Base-by-base conservation (phyloP, 2,888 invertebrate species). In the Euproctis similis region DNA sequence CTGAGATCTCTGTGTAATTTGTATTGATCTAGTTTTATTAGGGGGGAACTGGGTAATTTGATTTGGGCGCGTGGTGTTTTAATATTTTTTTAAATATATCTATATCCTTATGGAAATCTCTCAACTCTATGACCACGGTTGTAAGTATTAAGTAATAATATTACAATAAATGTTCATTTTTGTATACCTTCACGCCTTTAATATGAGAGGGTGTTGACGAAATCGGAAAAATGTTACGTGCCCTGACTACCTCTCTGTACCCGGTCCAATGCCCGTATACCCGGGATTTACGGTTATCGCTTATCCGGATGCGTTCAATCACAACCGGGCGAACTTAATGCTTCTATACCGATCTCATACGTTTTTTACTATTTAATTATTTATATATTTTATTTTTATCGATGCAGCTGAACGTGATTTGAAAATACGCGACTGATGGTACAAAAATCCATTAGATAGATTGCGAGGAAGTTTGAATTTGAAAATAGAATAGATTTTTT, bases 271-370 rank as follows among this genome's bases (percentile, higher is more conserved):
- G 59, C 55, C 57, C 58, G 60, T 60, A 59, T 61, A 52, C 53
- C 58, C 69, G 62, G 76, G 77, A 85, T 84, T 85, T 85, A 85
- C 77, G 84, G 74, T 85, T 85, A 85, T 85, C 72, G 75, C 72
- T 73, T 64, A 62, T 71, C 68, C 60, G 72, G 67, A 71, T 69
- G 68, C 69, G 73, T 77, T 81, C 82, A 84, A 84, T 82, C 82
- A 80, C 78, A 81, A 78, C 81, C 71, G 40, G 55, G 60, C 50
- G 65, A 66, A 67, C 71, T 76, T 74, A 74, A 71, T 69, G 72
- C 65, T 51, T 59, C 58, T 48, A 50, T 55, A 51, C 52, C 54
- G 39, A 46, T 40, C 48, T 49, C 45, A 51, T 55, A 52, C 53
- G 42, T 51, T 56, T 49, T n/a, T 36, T 36, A 43, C 42, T 37